phyloP scores from a whole-genome alignment of 2,113 vertebrate species.

The Taurulus bubalis region DNA sequence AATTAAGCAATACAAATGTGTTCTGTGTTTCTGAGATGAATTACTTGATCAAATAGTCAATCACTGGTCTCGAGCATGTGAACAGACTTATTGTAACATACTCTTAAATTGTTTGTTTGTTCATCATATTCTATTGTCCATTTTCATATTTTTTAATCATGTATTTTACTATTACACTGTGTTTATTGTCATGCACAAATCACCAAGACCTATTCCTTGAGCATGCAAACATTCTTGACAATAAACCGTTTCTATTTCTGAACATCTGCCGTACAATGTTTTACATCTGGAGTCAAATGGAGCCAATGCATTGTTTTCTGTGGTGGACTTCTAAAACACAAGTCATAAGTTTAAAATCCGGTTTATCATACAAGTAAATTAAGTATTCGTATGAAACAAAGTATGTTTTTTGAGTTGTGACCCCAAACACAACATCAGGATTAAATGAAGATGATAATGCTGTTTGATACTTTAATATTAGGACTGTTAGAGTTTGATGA shows the following conservation, averaged over 20 bases:
- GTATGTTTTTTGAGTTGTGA: not conserved
- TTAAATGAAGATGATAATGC: not conserved
- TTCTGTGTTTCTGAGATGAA: not conserved
- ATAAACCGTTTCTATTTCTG: no score
- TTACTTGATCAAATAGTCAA: not conserved
- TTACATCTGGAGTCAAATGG: not conserved
- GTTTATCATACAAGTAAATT: no score
- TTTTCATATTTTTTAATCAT: no score
- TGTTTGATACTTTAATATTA: not conserved
- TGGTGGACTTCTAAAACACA: no score
- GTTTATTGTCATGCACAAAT: not conserved
- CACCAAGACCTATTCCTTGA: not conserved
- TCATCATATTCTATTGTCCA: no score
- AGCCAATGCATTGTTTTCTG: not conserved
- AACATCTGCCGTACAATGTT: no score
- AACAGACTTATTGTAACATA: not conserved
- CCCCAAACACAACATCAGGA: not conserved
- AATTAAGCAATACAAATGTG: not conserved
- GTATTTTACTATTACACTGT: not conserved
- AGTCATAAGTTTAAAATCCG: no score
- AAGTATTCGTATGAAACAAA: no score
- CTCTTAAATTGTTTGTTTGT: no score
- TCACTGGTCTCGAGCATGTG: not conserved
- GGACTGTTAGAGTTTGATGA: not conserved
- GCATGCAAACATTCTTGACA: not conserved